Percentiles rank a stretch among this genome's conserved stretches.
These are phyloP conservation scores for Coregonus clupeaformis DNA, from an alignment of 2,113 vertebrate species.

Conservation along the genomic window DNA sequence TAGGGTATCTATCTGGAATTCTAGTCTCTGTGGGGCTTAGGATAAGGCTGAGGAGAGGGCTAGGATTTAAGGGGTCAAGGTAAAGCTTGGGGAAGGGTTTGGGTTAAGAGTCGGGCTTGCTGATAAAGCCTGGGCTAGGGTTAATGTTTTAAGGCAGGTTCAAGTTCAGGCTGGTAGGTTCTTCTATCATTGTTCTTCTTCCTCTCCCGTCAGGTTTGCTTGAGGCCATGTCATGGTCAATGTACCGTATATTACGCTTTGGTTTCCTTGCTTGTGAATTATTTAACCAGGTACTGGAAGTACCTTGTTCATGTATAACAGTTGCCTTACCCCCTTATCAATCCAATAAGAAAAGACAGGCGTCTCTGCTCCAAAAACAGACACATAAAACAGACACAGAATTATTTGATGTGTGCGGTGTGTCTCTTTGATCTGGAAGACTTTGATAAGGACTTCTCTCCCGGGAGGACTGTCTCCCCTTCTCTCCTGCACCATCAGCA, in stretches of 20 bases:
- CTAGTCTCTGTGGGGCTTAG: constrained; percentile 22
- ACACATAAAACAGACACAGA: constrained; percentile 25
- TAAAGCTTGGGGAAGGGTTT: too few species aligned
- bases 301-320: not conserved
- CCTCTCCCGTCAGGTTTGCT: too few species aligned
- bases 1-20: not conserved
- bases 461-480: not conserved
- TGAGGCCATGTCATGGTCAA: too few species aligned
- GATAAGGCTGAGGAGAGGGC: constrained; percentile 18
- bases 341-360: constrained; percentile 42
- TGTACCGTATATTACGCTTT: too few species aligned
- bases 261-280: too few species aligned
- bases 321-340: constrained; percentile 22
- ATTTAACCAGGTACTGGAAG: not conserved
- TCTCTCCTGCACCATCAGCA: constrained; percentile 44
- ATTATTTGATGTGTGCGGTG: constrained; percentile 31
- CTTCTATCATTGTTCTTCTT: too few species aligned
- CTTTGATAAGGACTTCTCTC: constrained; percentile 30
- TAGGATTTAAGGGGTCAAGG: constrained; percentile 23
- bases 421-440: constrained; percentile 43
- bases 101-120: too few species aligned
- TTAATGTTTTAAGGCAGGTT: not conserved
- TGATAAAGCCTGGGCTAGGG: too few species aligned
- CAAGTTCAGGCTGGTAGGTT: not conserved
- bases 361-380: constrained; percentile 1